A percentile compares a stretch with the other conserved stretches of the same genome.
Evolutionary conservation across 2,888 invertebrate species (phyloP).

Genomic region (Dicycla oo): DNA sequence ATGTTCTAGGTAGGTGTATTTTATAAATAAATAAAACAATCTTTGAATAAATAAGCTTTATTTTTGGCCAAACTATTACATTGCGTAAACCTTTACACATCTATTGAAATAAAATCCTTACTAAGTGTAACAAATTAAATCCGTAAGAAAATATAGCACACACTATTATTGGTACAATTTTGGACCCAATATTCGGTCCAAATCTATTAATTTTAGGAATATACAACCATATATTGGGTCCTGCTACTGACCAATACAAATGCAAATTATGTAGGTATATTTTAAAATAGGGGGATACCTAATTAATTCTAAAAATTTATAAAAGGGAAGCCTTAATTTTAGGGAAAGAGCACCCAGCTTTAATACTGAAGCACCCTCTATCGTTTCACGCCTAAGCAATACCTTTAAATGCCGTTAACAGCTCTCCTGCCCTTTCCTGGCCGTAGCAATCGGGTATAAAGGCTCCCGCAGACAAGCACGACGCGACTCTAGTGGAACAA

Average conservation of each 20-base stretch:
- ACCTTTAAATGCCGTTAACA: conserved; percentile 62
- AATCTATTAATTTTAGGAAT: neutral
- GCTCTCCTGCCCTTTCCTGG: conserved; percentile 18
- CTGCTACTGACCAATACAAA: conserved; percentile 50
- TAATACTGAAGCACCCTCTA: conserved; percentile 79
- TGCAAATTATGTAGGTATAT: conserved; percentile 52
- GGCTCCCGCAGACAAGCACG: no score
- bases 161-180: conserved; percentile 48
- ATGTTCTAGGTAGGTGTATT: neutral
- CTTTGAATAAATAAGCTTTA: conserved; percentile 90
- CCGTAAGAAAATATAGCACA: conserved; percentile 58
- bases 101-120: conserved; percentile 76
- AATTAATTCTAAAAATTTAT: conserved; percentile 71
- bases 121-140: conserved; percentile 68
- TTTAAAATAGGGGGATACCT: conserved; percentile 44
- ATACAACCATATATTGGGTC: conserved; percentile 46
- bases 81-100: conserved; percentile 82
- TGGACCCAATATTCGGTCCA: conserved; percentile 39
- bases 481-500: no score
- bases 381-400: conserved; percentile 67
- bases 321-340: conserved; percentile 76
- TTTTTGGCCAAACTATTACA: conserved; percentile 90
- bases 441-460: conserved; percentile 24
- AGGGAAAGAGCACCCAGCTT: conserved; percentile 78
- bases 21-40: conserved; percentile 61